These are phyloP conservation scores for Pardalotus punctatus DNA, from an alignment of 2,113 vertebrate species.

Conservation along the genomic window DNA sequence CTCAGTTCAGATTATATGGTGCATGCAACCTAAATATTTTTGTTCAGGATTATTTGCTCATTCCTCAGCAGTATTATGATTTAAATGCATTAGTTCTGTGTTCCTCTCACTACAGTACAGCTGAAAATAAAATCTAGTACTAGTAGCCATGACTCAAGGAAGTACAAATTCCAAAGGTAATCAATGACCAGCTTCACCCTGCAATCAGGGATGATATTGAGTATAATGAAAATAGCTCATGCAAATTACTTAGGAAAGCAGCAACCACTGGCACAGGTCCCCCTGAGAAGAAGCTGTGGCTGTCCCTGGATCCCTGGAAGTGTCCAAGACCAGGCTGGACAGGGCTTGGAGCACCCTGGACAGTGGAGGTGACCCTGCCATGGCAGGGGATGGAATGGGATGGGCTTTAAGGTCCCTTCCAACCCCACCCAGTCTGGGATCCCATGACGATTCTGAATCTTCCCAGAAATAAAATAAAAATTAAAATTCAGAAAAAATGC, in stretches of 20 bases:
- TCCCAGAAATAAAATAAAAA: not conserved
- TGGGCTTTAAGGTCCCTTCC: too few relatives aligned
- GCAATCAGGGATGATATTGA: conserved; percentile 73
- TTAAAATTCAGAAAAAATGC: not conserved
- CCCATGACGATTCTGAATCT: too few relatives aligned
- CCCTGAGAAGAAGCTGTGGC: too few relatives aligned
- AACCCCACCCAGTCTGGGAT: too few relatives aligned
- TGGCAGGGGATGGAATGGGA: too few relatives aligned
- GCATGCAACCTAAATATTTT: not conserved
- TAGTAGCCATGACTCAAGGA: conserved; percentile 83
- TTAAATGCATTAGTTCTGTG: conserved; percentile 71
- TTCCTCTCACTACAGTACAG: conserved; percentile 71
- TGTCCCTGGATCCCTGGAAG: too few relatives aligned
- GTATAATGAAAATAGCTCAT: conserved; percentile 55
- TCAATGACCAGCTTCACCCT: conserved; percentile 76
- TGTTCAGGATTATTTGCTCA: conserved; percentile 78
- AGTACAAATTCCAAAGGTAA: conserved; percentile 80
- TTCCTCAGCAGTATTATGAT: conserved; percentile 78
- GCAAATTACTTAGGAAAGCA: conserved; percentile 74
- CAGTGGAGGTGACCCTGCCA: too few relatives aligned
- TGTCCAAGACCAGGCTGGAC: too few relatives aligned
- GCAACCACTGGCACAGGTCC: not conserved
- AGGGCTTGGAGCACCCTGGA: too few relatives aligned
- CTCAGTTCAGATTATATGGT: not conserved
- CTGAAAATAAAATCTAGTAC: conserved; percentile 81